Evolutionary conservation across 1,140 invertebrate genomes (phyloP).

Genomic region (Gonioctena quinquepunctata): DNA sequence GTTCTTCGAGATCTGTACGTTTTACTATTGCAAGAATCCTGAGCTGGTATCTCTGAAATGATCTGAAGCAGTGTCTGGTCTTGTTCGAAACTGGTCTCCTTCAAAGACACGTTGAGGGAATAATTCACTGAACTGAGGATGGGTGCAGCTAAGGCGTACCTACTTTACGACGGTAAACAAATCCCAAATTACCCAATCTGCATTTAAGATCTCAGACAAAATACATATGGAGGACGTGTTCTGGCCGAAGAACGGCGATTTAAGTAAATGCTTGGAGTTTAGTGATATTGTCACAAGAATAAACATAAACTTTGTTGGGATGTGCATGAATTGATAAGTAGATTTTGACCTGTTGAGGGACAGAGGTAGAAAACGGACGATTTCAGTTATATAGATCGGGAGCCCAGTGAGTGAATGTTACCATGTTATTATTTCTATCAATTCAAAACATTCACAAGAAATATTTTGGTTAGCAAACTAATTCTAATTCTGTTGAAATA

Average conservation of each 20-base stretch:
- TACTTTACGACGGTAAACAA: neutral
- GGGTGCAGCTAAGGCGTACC: neutral
- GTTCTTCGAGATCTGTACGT: too few species aligned
- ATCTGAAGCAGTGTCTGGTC: too few species aligned
- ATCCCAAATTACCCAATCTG: conserved; percentile 11
- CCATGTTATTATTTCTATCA: too few species aligned
- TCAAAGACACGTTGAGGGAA: too few species aligned
- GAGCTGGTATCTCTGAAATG: too few species aligned
- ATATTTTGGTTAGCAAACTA: too few species aligned
- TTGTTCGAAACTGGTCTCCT: too few species aligned
- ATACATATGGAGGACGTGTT: conserved; percentile 26
- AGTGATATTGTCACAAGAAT: conserved; percentile 2
- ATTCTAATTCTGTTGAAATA: too few species aligned
- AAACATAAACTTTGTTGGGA: neutral
- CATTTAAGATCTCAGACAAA: conserved; percentile 27
- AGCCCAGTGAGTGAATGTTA: too few species aligned
- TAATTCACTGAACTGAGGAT: too few species aligned
- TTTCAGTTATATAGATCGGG: neutral
- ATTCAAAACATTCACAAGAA: too few species aligned
- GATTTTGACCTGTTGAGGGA: neutral
- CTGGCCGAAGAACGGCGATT: conserved; percentile 24
- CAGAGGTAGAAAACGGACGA: neutral
- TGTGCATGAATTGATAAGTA: neutral
- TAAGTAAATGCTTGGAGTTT: conserved; percentile 19
- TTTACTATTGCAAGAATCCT: too few species aligned